Evolutionary conservation across 2,113 vertebrate genomes (phyloP), one percentile per base, ranked within the genome.

Genomic region (Eubucco bourcierii): DNA sequence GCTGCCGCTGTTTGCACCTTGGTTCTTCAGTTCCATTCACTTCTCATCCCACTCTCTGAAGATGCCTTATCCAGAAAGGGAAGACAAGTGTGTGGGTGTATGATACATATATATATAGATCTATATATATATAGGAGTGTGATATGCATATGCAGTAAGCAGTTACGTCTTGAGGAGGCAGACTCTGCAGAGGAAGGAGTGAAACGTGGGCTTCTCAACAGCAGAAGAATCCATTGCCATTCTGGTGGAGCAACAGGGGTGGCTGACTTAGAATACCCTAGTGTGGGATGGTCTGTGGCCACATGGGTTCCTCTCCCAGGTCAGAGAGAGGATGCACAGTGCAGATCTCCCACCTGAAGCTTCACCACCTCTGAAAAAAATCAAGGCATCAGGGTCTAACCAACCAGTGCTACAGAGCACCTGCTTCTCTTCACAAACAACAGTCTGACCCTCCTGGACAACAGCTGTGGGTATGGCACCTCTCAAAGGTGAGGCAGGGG

Each of bases 241-340:
- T 90, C 67, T 56, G 33, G 65, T 67, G 41, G 73, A 91, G 56
- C 37, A 27, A 53, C 41, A 80, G 82, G 91, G 83, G 68, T 75
- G 88, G 47, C 63, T 10, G 52, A 80, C 34, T 79, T 73, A 1
- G 3, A 66, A 73, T 1, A 1, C 41, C 41, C 68, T n/a, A 23
- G 76, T 10, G 18, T 0, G 0, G 52, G 34, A 61, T 0, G 0
- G 66, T 92, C 63, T 1, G 4, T 1, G 0, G 60, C 63, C 77
- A 61, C 0, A 1, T 4, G 33, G 20, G 21, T 74, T 74, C 71
- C 68, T 59, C 66, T 76, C 56, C 52, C 61, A 73, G 52, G 10
- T 4, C 9, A 25, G 59, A 71, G 64, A n/a, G 4, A 53, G 67
- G 64, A 75, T 34, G 56, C 1, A 1, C 0, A 0, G 34, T 67